phyloP scores from a whole-genome alignment of 2,797 vertebrate species.

The Notamacropus eugenii region DNA sequence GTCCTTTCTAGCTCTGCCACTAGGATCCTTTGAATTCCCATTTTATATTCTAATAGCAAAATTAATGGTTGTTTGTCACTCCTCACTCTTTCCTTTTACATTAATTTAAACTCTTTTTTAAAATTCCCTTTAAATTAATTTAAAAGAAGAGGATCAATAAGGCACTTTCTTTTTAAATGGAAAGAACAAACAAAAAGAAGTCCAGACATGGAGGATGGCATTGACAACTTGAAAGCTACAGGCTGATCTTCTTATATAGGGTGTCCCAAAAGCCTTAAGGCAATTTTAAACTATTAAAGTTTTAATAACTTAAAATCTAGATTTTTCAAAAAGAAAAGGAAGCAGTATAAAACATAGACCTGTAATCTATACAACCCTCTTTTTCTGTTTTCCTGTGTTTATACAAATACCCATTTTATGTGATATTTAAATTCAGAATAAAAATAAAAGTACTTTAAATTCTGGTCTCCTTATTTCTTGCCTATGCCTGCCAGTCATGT shows the following conservation, averaged over 20 bases:
- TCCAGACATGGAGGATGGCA: neutral
- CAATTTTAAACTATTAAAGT: neutral
- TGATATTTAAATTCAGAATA: neutral
- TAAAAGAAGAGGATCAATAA: neutral
- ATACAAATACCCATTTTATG: neutral
- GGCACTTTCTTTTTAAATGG: neutral
- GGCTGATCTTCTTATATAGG: neutral
- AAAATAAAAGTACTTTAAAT: neutral
- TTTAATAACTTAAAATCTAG: neutral
- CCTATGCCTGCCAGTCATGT: neutral
- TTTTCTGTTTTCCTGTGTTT: neutral
- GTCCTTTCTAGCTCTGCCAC: neutral
- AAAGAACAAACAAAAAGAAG: neutral
- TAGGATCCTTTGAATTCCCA: neutral
- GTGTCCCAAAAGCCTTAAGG: neutral
- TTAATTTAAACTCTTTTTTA: neutral
- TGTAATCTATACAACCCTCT: neutral
- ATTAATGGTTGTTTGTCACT: neutral
- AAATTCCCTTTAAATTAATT: no score
- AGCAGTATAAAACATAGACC: neutral
- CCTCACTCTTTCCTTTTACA: neutral
- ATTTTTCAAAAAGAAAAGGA: neutral
- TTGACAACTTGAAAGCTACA: neutral
- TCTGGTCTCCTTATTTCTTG: neutral
- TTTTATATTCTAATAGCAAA: neutral